Evolutionary conservation across 2,888 invertebrate species (phyloP).

Genomic region (Scaptodrosophila latifasciaeformis): DNA sequence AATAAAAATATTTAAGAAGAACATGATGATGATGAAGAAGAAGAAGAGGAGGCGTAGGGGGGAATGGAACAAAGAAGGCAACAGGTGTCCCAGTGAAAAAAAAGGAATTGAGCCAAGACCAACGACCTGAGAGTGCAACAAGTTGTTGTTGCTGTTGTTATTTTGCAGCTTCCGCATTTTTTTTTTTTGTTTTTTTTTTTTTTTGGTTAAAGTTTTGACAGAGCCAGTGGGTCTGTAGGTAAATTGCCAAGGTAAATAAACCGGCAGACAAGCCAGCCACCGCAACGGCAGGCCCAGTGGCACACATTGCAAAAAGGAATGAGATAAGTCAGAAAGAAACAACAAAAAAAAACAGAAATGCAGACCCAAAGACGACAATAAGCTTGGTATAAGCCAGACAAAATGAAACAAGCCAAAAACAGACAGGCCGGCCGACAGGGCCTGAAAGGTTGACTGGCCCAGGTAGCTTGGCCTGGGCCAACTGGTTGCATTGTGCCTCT

Average conservation of each 20-base stretch:
- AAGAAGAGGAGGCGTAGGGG: not conserved
- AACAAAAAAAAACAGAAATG: not conserved
- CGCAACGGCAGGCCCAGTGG: not conserved
- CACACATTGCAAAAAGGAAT: slow-evolving; percentile 4
- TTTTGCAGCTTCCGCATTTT: slow-evolving; percentile 41
- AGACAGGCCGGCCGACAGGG: no score
- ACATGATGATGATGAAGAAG: no score
- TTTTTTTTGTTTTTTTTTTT: not conserved
- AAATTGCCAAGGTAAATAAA: slow-evolving; percentile 5
- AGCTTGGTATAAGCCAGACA: no score
- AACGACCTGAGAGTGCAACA: not conserved
- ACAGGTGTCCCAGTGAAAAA: slow-evolving; percentile 42
- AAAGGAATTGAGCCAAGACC: not conserved
- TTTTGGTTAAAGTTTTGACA: slow-evolving; percentile 5
- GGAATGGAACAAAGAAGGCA: slow-evolving; percentile 33
- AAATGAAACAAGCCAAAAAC: no score
- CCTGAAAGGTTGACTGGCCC: no score
- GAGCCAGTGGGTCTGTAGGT: slow-evolving; percentile 28
- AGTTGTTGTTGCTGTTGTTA: slow-evolving; percentile 23
- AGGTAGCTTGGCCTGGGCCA: no score
- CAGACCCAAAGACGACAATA: not conserved
- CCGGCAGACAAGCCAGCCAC: no score
- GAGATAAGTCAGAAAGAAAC: slow-evolving; percentile 13
- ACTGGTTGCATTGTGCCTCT: no score
- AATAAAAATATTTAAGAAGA: no score